phyloP scores from a whole-genome alignment of 2,113 vertebrate species.

The Calonectris borealis region DNA sequence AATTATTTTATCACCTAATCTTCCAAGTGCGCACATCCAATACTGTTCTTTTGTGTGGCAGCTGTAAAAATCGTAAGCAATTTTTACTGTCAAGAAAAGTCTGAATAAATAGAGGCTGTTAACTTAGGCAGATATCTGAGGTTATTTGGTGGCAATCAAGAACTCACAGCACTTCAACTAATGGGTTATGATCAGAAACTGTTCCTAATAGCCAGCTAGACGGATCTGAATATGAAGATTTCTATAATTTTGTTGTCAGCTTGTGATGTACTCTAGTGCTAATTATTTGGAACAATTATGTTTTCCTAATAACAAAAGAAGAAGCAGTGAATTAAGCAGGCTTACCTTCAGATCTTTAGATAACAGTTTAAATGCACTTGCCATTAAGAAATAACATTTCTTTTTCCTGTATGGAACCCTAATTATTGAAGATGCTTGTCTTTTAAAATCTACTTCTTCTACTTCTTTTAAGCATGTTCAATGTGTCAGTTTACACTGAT shows the following conservation, averaged over 20 bases:
- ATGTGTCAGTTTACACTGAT: slow-evolving; percentile 76
- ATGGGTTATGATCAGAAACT: slow-evolving; percentile 84
- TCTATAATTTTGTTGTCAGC: slow-evolving; percentile 88
- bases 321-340: slow-evolving; percentile 81
- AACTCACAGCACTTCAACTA: slow-evolving; percentile 79
- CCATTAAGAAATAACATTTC: slow-evolving; percentile 79
- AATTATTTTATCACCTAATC: slow-evolving; percentile 65
- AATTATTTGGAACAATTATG: slow-evolving; percentile 88
- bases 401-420: slow-evolving; percentile 70
- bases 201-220: slow-evolving; percentile 83
- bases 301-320: slow-evolving; percentile 86
- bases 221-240: slow-evolving; percentile 83
- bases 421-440: slow-evolving; percentile 79
- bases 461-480: slow-evolving; percentile 69
- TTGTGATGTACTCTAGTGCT: slow-evolving; percentile 83
- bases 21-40: slow-evolving; percentile 41
- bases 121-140: slow-evolving; percentile 77
- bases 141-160: slow-evolving; percentile 81
- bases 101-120: slow-evolving; percentile 78
- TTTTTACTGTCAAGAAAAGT: slow-evolving; percentile 79
- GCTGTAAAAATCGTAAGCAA: slow-evolving; percentile 75
- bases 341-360: slow-evolving; percentile 81
- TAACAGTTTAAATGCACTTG: slow-evolving; percentile 81
- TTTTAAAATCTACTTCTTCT: slow-evolving; percentile 69
- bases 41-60: slow-evolving; percentile 77